Evolutionary conservation across 1,140 invertebrate genomes (phyloP), one percentile per base, ranked within the genome.

Genomic region (Cecropterus lyciades): DNA sequence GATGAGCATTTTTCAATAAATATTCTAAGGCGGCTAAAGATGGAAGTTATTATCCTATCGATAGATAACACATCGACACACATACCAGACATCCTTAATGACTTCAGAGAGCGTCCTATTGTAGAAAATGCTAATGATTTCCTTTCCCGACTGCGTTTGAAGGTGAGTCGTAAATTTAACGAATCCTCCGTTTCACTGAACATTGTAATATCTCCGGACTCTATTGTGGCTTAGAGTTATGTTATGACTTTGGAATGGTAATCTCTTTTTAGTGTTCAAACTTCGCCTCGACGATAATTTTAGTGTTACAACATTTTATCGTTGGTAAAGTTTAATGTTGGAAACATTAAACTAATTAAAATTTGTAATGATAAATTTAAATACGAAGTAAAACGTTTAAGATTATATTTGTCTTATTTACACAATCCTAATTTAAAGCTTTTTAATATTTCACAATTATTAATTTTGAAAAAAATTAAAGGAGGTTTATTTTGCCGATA

Each of bases 51-150:
- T 33, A 33, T 33, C 37, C 43, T 40, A 59, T 62, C 53, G 72
- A 49, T 62, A 69, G 17, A 65, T 75, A 63, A 33, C 49, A 51
- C 7, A 52, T 33, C 27, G 27, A 52, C 37, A 52, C 37, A 40
- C n/a, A 1, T 1, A 40, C 3, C 11, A n/a, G 37, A 13, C 24
- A 52, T 52, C 49, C 49, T 30, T 48, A 40, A 49, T 52, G 67
- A 70, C 57, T 65, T 45, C 48, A 51, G 69, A 53, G 37, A 17
- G 73, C 75, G 73, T 77, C 69, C 76, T 67, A 75, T 80, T 82
- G 82, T 84, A 84, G 77, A 77, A 85, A 86, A 86, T 85, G 85
- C 79, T 88, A 88, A 86, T 86, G 85, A 85, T 78, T 83, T 80
- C 75, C 80, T 71, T 71, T 71, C 76, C 59, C 72, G 65, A 80